Evolutionary conservation across 2,888 invertebrate species (phyloP), one percentile per base, ranked within the genome.

Genomic region (Azorinus chamasolen): DNA sequence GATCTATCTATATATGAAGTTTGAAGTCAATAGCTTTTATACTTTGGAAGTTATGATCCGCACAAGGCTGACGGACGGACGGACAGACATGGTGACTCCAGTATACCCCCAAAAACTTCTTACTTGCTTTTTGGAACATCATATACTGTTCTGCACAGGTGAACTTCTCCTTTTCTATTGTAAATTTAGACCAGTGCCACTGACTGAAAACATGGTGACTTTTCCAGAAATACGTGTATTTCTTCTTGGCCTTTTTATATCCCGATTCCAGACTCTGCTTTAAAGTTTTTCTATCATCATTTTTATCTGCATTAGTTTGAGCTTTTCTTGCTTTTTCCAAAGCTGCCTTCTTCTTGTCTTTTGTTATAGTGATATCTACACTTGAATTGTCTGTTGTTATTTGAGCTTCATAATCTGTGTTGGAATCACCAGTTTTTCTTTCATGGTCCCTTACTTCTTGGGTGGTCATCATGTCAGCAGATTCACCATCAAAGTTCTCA

Each of bases 91-190:
- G n/a, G n/a, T n/a, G n/a, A n/a, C n/a, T n/a, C n/a, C n/a, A n/a
- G n/a, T n/a, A n/a, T n/a, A n/a, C n/a, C n/a, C n/a, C n/a, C n/a
- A n/a, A 41, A 41, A 41, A 4, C 39, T 14, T 69, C 54, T 64
- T 74, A 91, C 92, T 83, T 57, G 92, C 92, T 87, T 92, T 91
- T 53, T 78, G 74, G 68, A 89, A 87, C 91, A 91, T 91, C 89
- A 91, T 91, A 68, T 84, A 91, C 79, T 91, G 91, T 57, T 91
- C 90, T 14, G 91, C 89, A 83, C 90, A 91, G 53, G 58, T 83
- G 73, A 84, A 92, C 2, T 32, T 72, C 0, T 69, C 50, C 2
- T 74, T 89, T 73, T 87, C 85, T 3, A 88, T 75, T 2, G 20
- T 22, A 54, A 91, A 89, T 16, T 63, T 27, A 14, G 82, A 83